These are phyloP conservation scores for Lasioglossum leucozonium DNA, from an alignment of 2,888 invertebrate genomes.

Conservation along the genomic window DNA sequence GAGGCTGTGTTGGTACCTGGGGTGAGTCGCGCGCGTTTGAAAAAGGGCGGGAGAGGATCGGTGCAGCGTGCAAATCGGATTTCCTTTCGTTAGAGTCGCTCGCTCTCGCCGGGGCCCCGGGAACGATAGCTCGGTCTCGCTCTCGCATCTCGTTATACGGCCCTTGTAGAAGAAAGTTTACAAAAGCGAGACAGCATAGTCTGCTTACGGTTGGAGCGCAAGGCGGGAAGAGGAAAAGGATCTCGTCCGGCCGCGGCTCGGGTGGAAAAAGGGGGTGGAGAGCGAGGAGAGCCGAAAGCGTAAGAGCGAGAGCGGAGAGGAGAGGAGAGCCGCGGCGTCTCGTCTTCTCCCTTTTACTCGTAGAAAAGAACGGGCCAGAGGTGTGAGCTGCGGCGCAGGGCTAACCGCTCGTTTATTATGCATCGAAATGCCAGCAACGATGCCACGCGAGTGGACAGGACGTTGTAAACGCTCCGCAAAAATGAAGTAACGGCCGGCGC, in stretches of 20 bases:
- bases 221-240: slow-evolving; percentile 44
- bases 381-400: slow-evolving; percentile 80
- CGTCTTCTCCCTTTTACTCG: slow-evolving; percentile 47
- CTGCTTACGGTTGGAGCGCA: slow-evolving; percentile 55
- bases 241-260: slow-evolving; percentile 20
- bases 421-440: slow-evolving; percentile 84
- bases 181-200: slow-evolving; percentile 63
- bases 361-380: slow-evolving; percentile 68
- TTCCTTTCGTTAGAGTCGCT: slow-evolving; percentile 77
- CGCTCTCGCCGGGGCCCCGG: slow-evolving; percentile 28
- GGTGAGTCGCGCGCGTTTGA: slow-evolving; percentile 52
- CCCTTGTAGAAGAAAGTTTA: slow-evolving; percentile 64
- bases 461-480: slow-evolving; percentile 81
- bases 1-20: not conserved
- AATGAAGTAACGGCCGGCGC: slow-evolving; percentile 79
- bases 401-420: slow-evolving; percentile 84
- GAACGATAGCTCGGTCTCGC: slow-evolving; percentile 37
- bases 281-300: slow-evolving; percentile 1
- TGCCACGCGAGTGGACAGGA: slow-evolving; percentile 83
- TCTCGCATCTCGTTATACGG: slow-evolving; percentile 72
- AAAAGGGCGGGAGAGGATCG: slow-evolving; percentile 63
- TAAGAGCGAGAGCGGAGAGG: not conserved
- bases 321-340: not conserved
- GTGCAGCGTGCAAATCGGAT: slow-evolving; percentile 77
- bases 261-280: slow-evolving; percentile 39